These are phyloP conservation scores for Heliornis fulica DNA, from an alignment of 2,113 vertebrate species.

Conservation along the genomic window DNA sequence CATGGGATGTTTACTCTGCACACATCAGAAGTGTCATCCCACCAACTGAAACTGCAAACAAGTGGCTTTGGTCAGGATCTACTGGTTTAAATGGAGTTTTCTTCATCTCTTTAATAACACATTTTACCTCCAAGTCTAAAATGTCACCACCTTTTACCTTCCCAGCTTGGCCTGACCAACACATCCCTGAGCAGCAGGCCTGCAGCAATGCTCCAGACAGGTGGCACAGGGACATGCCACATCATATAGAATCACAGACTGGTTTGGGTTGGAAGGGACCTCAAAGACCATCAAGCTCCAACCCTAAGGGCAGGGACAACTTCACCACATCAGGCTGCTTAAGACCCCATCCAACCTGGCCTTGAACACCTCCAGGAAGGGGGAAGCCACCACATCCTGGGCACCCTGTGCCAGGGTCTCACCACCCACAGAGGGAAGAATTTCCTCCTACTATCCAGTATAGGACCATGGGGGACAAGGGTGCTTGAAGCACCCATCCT, in stretches of 20 bases:
- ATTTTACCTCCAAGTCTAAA: not conserved
- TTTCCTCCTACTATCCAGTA: too few species aligned
- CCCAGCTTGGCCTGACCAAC: not conserved
- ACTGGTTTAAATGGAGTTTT: not conserved
- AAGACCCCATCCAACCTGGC: too few species aligned
- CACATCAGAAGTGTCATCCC: not conserved
- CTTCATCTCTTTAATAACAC: not conserved
- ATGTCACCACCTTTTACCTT: not conserved
- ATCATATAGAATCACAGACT: too few species aligned
- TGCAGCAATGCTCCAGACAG: not conserved
- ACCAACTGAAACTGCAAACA: not conserved
- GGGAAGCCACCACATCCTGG: too few species aligned
- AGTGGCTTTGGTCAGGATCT: not conserved
- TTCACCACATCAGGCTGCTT: too few species aligned
- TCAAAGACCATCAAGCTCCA: too few species aligned
- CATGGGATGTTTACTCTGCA: not conserved
- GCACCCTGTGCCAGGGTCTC: too few species aligned
- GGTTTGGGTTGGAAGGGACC: too few species aligned
- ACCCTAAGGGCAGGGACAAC: too few species aligned
- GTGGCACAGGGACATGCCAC: not conserved
- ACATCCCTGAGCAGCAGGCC: not conserved
- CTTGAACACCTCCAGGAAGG: too few species aligned
- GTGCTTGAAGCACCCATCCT: not conserved
- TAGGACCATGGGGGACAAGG: not conserved
- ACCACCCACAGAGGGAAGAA: too few species aligned